Evolutionary conservation across 2,797 vertebrate species (phyloP).

Genomic region (Acridotheres tristis): DNA sequence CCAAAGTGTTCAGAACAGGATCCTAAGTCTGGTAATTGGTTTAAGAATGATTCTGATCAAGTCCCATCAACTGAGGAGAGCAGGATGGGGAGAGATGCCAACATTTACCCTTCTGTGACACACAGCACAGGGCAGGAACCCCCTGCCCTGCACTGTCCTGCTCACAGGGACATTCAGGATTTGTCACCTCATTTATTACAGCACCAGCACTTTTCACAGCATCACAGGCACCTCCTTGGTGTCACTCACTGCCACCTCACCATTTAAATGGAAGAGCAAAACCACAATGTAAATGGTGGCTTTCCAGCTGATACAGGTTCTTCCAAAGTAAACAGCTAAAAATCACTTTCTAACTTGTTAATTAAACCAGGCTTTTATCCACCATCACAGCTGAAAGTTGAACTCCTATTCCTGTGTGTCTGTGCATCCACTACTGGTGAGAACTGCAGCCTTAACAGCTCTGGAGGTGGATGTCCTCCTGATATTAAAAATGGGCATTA

Average conservation of each 20-base stretch:
- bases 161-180: neutral
- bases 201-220: neutral
- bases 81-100: neutral
- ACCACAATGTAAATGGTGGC: neutral
- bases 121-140: neutral
- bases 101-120: neutral
- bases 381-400: rapidly evolving
- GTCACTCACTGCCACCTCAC: neutral
- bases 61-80: constrained; percentile 1
- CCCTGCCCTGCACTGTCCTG: neutral
- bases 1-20: constrained; percentile 46
- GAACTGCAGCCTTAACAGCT: neutral
- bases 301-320: neutral
- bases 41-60: constrained; percentile 35
- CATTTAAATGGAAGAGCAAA: neutral
- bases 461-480: neutral
- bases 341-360: neutral
- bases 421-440: neutral
- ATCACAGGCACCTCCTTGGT: neutral
- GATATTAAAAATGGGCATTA: neutral
- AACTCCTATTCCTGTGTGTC: neutral
- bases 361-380: neutral
- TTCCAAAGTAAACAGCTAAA: neutral
- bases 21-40: constrained; percentile 30
- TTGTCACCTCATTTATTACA: neutral